Conservation (phyloP, 2,113 vertebrate species). For the Xerus inauris region DNA sequence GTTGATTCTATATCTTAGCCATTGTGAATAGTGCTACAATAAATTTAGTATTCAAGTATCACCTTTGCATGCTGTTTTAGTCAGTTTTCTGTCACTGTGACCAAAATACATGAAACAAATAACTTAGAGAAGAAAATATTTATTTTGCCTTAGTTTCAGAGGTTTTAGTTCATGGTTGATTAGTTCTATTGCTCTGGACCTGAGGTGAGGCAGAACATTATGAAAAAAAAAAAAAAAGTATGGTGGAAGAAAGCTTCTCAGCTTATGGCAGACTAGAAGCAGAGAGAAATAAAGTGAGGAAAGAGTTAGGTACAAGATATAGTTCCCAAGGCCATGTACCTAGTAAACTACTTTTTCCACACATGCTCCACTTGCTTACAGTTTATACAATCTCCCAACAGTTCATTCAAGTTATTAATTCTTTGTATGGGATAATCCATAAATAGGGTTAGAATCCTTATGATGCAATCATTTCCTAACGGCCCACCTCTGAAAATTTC, state of each 20-base stretch:
- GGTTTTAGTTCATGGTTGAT: background rate
- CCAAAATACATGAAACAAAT: background rate
- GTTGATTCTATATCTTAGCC: background rate
- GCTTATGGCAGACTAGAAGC: background rate
- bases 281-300: background rate
- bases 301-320: background rate
- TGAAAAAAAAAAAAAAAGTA: background rate
- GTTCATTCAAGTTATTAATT: background rate
- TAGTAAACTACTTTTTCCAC: too few species aligned
- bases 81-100: background rate
- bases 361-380: background rate
- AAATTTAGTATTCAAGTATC: background rate
- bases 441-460: background rate
- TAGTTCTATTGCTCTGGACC: background rate
- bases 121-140: background rate
- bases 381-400: background rate
- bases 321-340: background rate
- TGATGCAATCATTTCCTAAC: background rate
- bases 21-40: background rate
- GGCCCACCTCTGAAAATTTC: background rate
- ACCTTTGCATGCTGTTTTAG: background rate
- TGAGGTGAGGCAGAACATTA: background rate
- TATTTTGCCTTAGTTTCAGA: background rate
- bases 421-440: too few species aligned
- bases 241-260: background rate